Conservation (phyloP, 2,113 vertebrate genomes). For the Cichladusa arquata region DNA sequence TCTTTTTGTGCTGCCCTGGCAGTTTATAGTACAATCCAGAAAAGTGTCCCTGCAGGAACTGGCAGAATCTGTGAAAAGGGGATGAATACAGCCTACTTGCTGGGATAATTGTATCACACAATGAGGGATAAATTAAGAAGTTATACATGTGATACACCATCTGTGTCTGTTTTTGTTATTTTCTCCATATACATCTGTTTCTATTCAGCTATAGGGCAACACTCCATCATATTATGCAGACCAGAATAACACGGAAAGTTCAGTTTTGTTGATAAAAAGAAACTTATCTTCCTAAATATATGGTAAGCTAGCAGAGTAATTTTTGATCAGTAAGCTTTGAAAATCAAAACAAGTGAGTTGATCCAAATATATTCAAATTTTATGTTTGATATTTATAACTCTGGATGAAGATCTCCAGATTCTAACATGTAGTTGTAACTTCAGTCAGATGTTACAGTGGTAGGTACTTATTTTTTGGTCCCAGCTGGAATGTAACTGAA, state of each 20-base stretch:
- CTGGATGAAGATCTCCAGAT: not conserved
- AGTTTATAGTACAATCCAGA: not conserved
- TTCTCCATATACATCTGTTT: conserved; percentile 70
- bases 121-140: conserved; percentile 73
- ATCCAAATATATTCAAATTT: conserved; percentile 26
- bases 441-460: not conserved
- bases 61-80: conserved; percentile 29
- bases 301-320: conserved; percentile 29
- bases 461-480: not conserved
- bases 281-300: conserved; percentile 35
- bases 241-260: conserved; percentile 64
- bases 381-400: conserved; percentile 14
- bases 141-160: conserved; percentile 69
- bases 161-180: conserved; percentile 72
- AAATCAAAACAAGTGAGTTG: conserved; percentile 13
- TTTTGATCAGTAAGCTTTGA: conserved; percentile 45
- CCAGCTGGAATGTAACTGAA: not conserved
- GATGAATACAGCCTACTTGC: conserved; percentile 54
- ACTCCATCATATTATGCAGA: conserved; percentile 72
- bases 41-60: conserved; percentile 14
- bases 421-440: not conserved
- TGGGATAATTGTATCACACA: conserved; percentile 48
- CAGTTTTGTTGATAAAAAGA: conserved; percentile 47
- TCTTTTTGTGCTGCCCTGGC: not conserved
- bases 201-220: conserved; percentile 71